Conservation (phyloP, 2,888 invertebrate genomes). For the Anticlea derivata region DNA sequence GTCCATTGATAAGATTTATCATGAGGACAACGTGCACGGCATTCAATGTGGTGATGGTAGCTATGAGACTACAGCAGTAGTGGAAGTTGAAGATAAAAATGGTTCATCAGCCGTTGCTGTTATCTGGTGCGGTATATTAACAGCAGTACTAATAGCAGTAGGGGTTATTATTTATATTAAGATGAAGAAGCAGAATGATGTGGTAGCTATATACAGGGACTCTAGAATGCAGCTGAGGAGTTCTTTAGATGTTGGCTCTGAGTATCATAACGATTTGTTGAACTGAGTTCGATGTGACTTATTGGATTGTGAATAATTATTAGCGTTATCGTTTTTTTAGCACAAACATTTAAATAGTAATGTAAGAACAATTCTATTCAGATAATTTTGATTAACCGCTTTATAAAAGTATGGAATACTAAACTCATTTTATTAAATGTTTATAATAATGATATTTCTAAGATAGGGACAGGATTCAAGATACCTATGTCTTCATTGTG, state of each 20-base stretch:
- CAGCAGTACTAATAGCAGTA: constrained; percentile 19
- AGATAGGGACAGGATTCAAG: too few relatives aligned
- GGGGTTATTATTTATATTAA: constrained; percentile 19
- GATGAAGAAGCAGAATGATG: constrained; percentile 16
- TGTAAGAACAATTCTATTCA: too few relatives aligned
- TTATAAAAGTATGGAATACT: too few relatives aligned
- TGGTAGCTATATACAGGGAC: constrained; percentile 36
- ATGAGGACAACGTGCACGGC: constrained; percentile 75
- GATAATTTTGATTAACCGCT: too few relatives aligned
- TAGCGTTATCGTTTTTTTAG: background rate
- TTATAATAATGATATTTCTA: too few relatives aligned
- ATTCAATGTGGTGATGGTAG: constrained; percentile 64
- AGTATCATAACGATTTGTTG: constrained; percentile 37
- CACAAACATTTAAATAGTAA: too few relatives aligned
- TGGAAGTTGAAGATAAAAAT: constrained; percentile 4
- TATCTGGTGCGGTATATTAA: constrained; percentile 29
- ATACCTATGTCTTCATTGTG: too few relatives aligned
- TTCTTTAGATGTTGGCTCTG: constrained; percentile 54
- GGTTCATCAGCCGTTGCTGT: constrained; percentile 31
- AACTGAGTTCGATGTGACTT: constrained; percentile 35
- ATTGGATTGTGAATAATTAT: constrained; percentile 7
- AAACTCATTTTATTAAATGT: too few relatives aligned
- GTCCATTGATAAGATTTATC: constrained; percentile 67
- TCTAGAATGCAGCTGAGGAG: constrained; percentile 48
- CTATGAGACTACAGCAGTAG: constrained; percentile 26